phyloP scores from a whole-genome alignment of 53 echinoderm and acorn worm genomes.

The Zoroaster sp. region DNA sequence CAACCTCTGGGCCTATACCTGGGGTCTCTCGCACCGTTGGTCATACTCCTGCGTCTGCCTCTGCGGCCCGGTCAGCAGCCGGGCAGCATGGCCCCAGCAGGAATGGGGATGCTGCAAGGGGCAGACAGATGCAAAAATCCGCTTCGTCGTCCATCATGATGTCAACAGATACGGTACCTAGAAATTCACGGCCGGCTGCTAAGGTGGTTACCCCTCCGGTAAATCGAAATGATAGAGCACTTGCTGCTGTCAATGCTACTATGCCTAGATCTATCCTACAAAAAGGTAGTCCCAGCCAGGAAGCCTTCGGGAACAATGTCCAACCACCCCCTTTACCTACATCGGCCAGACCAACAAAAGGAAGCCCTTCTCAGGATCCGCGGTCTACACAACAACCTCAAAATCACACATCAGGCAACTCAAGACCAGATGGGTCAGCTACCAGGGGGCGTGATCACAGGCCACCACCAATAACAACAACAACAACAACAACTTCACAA shows the following conservation, averaged over 20 bases:
- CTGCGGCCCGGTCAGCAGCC: neutral
- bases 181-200: neutral
- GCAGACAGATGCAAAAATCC: neutral
- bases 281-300: neutral
- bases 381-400: neutral
- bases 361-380: neutral
- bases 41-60: neutral
- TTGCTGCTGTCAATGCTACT: neutral
- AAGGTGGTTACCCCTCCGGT: neutral
- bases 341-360: conserved; percentile 16
- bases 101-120: conserved; percentile 9
- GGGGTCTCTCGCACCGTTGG: conserved; percentile 34
- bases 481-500: neutral
- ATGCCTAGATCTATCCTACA: conserved; percentile 47
- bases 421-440: neutral
- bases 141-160: neutral
- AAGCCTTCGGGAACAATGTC: neutral
- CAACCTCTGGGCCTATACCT: neutral
- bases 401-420: conserved; percentile 23
- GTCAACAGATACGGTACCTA: neutral
- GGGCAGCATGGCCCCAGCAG: neutral
- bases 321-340: conserved; percentile 37
- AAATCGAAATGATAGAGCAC: neutral
- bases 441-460: neutral
- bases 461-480: neutral